Conservation (phyloP, 2,113 vertebrate species). For the Marcusenius ussheri region DNA sequence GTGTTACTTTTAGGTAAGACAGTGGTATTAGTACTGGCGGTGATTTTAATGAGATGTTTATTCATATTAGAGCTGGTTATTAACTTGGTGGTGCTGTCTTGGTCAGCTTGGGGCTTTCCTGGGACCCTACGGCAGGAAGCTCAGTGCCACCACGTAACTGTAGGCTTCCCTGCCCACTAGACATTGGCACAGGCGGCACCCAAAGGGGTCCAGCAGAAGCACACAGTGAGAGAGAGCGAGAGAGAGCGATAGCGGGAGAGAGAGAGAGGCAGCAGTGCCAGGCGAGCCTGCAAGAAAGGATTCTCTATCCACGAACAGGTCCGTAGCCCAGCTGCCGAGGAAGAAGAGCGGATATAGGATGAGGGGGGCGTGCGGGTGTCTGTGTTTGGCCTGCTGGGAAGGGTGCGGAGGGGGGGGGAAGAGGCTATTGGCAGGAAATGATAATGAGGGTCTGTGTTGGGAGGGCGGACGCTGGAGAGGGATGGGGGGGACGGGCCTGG, state of each 20-base stretch:
- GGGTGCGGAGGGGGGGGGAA: constrained; percentile 16
- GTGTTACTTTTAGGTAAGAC: neutral
- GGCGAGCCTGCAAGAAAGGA: constrained; percentile 11
- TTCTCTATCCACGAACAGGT: neutral
- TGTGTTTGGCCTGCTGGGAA: constrained; percentile 8
- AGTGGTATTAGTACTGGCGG: neutral
- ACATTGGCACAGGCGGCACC: constrained; percentile 22
- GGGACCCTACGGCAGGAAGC: neutral
- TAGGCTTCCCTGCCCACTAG: neutral
- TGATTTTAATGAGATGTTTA: neutral
- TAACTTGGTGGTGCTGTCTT: neutral
- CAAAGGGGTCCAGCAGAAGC: neutral
- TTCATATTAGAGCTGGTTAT: neutral
- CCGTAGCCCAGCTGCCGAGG: constrained; percentile 8
- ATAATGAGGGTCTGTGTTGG: constrained; percentile 14
- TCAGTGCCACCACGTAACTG: neutral
- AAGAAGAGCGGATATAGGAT: constrained; percentile 7
- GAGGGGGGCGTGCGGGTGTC: neutral
- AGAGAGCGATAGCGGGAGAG: constrained; percentile 28
- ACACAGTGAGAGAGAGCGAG: constrained; percentile 18
- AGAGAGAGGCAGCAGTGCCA: constrained; percentile 25
- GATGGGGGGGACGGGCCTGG: neutral
- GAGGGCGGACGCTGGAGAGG: neutral
- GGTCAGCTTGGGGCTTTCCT: neutral
- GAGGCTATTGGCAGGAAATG: neutral